phyloP scores from a whole-genome alignment of 1,140 invertebrate species.

The Ctenoplectra terminalis region DNA sequence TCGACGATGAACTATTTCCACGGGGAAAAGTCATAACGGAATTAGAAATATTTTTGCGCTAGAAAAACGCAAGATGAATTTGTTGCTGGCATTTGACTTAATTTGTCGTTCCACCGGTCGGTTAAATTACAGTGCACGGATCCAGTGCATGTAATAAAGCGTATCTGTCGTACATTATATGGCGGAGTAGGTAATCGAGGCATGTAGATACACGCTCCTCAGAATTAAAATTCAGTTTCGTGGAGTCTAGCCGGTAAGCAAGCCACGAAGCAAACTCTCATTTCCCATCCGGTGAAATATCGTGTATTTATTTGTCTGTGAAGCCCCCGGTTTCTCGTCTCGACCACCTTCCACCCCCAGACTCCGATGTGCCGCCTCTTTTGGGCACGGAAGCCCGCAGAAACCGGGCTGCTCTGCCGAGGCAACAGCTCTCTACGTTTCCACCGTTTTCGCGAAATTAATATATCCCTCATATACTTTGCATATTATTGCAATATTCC shows the following conservation, averaged over 20 bases:
- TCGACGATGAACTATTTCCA: neutral
- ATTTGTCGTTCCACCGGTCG: neutral
- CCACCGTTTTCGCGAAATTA: slow-evolving; percentile 82
- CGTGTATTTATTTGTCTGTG: slow-evolving; percentile 79
- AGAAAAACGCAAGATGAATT: neutral
- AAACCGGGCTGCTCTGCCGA: slow-evolving; percentile 67
- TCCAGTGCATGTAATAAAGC: slow-evolving; percentile 30
- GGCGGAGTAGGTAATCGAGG: slow-evolving; percentile 57
- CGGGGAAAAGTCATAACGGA: neutral
- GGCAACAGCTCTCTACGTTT: slow-evolving; percentile 78
- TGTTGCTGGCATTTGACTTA: neutral
- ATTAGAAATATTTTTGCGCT: neutral
- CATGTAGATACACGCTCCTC: slow-evolving; percentile 49
- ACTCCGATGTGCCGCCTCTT: slow-evolving; percentile 68
- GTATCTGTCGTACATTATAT: slow-evolving; percentile 34
- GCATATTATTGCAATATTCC: slow-evolving; percentile 83
- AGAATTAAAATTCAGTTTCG: slow-evolving; percentile 77
- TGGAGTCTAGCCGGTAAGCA: slow-evolving; percentile 67
- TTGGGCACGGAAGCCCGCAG: slow-evolving; percentile 73
- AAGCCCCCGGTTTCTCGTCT: slow-evolving; percentile 72
- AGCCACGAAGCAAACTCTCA: slow-evolving; percentile 74
- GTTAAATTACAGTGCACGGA: slow-evolving; percentile 21
- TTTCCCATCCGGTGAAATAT: slow-evolving; percentile 78
- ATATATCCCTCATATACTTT: slow-evolving; percentile 84
- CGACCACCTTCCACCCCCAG: slow-evolving; percentile 59